These are phyloP conservation scores for Ondatra zibethicus DNA, from an alignment of 2,113 vertebrate species.

Conservation along the genomic window DNA sequence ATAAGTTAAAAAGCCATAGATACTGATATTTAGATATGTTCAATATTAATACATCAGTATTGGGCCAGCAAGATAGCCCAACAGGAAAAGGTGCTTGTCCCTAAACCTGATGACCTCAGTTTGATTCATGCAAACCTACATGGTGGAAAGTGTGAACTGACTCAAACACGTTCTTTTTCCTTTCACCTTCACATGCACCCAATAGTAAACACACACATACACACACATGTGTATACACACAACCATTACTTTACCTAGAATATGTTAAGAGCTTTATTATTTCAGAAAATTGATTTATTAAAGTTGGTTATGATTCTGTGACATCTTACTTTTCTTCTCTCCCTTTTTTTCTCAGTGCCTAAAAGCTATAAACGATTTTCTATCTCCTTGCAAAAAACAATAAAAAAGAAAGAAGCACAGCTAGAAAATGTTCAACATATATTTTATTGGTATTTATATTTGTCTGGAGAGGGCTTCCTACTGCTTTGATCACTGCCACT, in stretches of 20 bases:
- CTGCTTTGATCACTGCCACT: constrained; percentile 61
- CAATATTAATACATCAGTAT: neutral
- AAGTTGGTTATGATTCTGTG: neutral
- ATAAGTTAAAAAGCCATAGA: neutral
- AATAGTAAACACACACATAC: neutral
- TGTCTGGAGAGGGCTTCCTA: constrained; percentile 26
- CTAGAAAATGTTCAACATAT: neutral
- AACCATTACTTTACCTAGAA: neutral
- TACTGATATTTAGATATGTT: neutral
- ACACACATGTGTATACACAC: too few species aligned
- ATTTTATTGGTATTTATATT: constrained; percentile 45
- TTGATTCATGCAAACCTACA: neutral
- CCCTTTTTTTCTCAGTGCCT: neutral
- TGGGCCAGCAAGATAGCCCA: neutral
- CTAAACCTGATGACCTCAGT: neutral
- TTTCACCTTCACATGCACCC: neutral
- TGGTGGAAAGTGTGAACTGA: neutral
- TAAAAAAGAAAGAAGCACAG: neutral
- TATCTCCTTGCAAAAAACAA: constrained; percentile 12
- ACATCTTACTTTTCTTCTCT: neutral
- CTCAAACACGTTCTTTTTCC: neutral
- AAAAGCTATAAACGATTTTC: constrained; percentile 38
- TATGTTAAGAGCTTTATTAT: neutral
- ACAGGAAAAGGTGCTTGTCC: too few species aligned
- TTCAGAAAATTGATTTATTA: neutral